Conservation (phyloP, 2,113 vertebrate genomes). For the Podarcis raffonei region DNA sequence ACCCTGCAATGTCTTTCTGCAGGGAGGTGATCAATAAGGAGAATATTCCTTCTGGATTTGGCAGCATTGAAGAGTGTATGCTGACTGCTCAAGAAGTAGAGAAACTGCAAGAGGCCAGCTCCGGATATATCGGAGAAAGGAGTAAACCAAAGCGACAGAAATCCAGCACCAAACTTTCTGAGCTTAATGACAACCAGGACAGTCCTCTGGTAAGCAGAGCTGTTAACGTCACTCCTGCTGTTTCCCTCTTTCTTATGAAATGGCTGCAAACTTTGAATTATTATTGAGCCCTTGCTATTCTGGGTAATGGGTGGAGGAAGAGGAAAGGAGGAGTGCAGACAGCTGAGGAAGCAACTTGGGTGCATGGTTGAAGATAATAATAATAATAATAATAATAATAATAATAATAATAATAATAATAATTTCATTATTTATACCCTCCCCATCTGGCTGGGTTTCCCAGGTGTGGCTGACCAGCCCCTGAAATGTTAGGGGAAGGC, state of each 20-base stretch:
- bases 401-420: too few relatives aligned
- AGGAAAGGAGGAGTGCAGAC: too few relatives aligned
- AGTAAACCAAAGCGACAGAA: conserved; percentile 83
- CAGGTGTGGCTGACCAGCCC: neutral
- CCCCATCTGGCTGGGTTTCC: too few relatives aligned
- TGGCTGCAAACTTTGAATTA: neutral
- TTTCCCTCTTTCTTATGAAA: neutral
- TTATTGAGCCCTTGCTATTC: neutral
- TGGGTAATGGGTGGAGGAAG: neutral
- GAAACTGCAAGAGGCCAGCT: conserved; percentile 70
- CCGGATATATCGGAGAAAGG: conserved; percentile 71
- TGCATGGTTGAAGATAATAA: too few relatives aligned
- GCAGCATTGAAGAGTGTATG: conserved; percentile 70
- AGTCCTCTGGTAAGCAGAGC: conserved; percentile 80
- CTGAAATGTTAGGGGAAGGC: too few relatives aligned
- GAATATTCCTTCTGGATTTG: conserved; percentile 84
- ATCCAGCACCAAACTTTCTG: conserved; percentile 79
- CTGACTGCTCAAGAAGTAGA: conserved; percentile 74
- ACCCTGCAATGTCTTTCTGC: conserved; percentile 34
- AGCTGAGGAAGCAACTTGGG: neutral
- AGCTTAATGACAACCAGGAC: conserved; percentile 82
- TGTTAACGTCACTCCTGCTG: too few relatives aligned
- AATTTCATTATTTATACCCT: too few relatives aligned
- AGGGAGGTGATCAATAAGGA: conserved; percentile 88
- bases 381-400: too few relatives aligned